These are phyloP conservation scores for Pseudococcus longispinus DNA, from an alignment of 2,888 invertebrate genomes.

Conservation along the genomic window DNA sequence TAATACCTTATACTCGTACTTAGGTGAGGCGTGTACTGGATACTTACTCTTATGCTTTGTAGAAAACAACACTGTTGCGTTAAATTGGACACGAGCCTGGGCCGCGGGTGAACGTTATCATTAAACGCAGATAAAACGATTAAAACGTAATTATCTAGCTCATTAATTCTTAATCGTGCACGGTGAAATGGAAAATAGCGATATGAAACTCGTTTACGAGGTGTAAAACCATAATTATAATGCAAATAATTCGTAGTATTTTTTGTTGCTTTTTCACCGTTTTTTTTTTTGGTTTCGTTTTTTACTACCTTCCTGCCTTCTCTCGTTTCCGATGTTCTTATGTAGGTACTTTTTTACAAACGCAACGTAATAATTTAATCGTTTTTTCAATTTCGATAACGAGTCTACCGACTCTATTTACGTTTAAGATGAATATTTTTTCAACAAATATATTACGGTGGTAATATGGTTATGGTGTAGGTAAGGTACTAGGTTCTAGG, in stretches of 20 bases:
- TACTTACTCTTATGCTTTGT: no score
- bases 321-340: no score
- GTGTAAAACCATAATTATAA: not conserved
- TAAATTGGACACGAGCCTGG: conserved; percentile 25
- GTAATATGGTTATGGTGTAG: no score
- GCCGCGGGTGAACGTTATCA: not conserved
- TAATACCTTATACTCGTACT: no score
- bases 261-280: not conserved
- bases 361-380: not conserved
- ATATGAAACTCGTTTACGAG: conserved; percentile 16
- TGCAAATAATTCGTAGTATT: not conserved
- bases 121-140: conserved; percentile 22
- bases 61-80: not conserved
- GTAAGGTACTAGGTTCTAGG: no score
- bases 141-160: conserved; percentile 37
- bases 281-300: no score
- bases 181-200: not conserved
- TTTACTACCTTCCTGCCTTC: no score
- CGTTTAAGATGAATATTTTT: no score
- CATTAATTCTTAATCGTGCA: not conserved
- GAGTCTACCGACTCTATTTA: not conserved
- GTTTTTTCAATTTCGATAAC: not conserved
- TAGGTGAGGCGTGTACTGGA: no score
- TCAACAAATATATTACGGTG: no score
- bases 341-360: not conserved